Base-by-base conservation (phyloP, 2,888 invertebrate species). In the Polydrusus tereticollis region DNA sequence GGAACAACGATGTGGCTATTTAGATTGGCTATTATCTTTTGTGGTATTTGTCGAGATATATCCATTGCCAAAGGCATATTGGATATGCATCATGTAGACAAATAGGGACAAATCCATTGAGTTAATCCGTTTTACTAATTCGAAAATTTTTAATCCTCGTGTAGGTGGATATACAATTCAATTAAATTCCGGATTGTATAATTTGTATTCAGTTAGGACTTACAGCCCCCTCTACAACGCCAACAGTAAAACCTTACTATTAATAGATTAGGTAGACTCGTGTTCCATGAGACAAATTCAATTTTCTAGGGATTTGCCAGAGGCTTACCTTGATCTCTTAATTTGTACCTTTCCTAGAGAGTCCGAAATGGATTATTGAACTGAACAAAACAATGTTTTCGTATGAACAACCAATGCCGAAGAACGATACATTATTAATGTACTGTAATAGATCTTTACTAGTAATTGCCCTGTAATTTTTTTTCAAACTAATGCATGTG, bases 291-390 rank as follows among this genome's bases (percentile, higher is more conserved):
- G 58, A 58, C 58, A 58, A 58, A 58, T 58, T 58, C 58, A 36
- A 58, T 58, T 58, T 58, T 18, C 20, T 26, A 38, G 38, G 58
- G 58, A 58, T 58, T 58, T 38, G 21, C 21, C 0, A 21, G n/a
- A 23, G 23, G 38, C 58, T 58, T 58, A 36, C 58, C 36, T 58
- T 38, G 36, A 58, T 58, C 58, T 26, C 14, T 20, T 58, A 29
- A 58, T 58, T 36, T 58, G 36, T 38, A 58, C 58, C 38, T 58
- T 58, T 7, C 38, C 58, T 20, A 14, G 8, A 23, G n/a, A 58
- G 10, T 18, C 18, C 38, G 12, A 12, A 18, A 12, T 16, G 7
- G 18, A 33, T 12, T 52, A 20, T 14, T 29, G 12, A 18, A 57
- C 5, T 8, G 52, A 14, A n/a, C 12, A 3, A n/a, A 43, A 43